Evolutionary conservation across 53 echinoderm and acorn worm species (phyloP).

Genomic region (Crossaster papposus): DNA sequence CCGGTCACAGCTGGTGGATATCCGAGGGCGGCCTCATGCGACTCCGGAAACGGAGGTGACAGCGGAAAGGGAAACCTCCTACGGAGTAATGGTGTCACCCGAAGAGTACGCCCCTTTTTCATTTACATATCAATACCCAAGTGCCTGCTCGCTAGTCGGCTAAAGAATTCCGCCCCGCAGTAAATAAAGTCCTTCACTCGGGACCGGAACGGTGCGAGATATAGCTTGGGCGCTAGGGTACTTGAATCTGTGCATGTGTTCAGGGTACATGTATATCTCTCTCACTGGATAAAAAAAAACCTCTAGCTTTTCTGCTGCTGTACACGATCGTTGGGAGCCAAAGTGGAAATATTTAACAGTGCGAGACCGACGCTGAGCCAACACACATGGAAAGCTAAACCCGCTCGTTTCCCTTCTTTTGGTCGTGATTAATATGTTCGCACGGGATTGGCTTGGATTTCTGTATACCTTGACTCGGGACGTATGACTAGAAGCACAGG

Average conservation of each 20-base stretch:
- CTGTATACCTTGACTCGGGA: slow-evolving; percentile 24
- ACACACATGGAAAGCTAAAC: slow-evolving; percentile 28
- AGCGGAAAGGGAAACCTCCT: slow-evolving; percentile 45
- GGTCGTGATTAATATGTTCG: not conserved
- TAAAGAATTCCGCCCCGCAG: slow-evolving; percentile 60
- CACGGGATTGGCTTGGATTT: slow-evolving; percentile 46
- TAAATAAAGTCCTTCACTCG: slow-evolving; percentile 51
- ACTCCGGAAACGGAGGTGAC: slow-evolving; percentile 61
- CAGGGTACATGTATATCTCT: not conserved
- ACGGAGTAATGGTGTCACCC: slow-evolving; percentile 54
- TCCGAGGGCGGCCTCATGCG: slow-evolving; percentile 29
- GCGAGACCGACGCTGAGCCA: slow-evolving; percentile 9
- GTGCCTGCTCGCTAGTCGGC: slow-evolving; percentile 50
- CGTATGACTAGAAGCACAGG: slow-evolving; percentile 37
- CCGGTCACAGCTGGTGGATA: slow-evolving; percentile 57
- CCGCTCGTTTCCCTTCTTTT: not conserved
- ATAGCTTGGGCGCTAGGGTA: slow-evolving; percentile 12
- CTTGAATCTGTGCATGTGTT: slow-evolving; percentile 12
- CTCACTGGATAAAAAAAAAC: not conserved
- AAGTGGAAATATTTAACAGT: slow-evolving; percentile 24
- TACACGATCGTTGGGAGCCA: not conserved
- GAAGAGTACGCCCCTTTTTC: slow-evolving; percentile 54
- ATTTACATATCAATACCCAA: slow-evolving; percentile 62
- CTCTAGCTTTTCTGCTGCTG: not conserved
- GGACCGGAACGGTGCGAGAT: slow-evolving; percentile 41